A percentile compares a stretch with the other conserved stretches of the same genome.
phyloP scores from a whole-genome alignment of 2,888 invertebrate species.

The Chrysodeixis includens region DNA sequence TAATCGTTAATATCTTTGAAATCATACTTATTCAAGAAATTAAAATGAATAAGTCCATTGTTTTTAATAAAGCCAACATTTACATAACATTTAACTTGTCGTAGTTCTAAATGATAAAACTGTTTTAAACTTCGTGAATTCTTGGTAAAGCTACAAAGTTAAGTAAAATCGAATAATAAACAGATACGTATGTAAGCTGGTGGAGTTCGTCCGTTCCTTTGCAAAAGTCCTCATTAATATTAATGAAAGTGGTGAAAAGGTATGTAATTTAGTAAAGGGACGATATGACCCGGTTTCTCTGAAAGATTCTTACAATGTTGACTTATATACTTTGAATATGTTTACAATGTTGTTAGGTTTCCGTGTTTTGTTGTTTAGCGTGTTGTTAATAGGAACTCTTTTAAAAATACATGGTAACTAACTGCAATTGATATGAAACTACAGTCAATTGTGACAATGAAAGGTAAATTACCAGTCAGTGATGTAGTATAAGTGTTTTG shows the following conservation, averaged over 20 bases:
- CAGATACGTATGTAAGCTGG: slow-evolving; percentile 19
- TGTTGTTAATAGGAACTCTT: background rate
- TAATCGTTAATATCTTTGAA: too few species aligned
- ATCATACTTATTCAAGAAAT: background rate
- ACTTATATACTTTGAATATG: background rate
- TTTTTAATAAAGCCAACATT: slow-evolving; percentile 6
- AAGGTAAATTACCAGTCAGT: too few species aligned
- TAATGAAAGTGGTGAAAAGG: slow-evolving; percentile 18
- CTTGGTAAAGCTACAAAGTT: slow-evolving; percentile 26
- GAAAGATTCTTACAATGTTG: background rate
- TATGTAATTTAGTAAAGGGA: background rate
- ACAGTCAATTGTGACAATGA: too few species aligned
- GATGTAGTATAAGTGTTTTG: too few species aligned
- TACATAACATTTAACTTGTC: background rate
- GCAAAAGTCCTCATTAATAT: slow-evolving; percentile 27
- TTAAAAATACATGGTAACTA: background rate
- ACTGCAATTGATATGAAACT: too few species aligned
- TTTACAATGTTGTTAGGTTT: background rate
- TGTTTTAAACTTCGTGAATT: slow-evolving; percentile 29
- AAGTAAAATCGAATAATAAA: slow-evolving; percentile 35
- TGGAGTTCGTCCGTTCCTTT: slow-evolving; percentile 30
- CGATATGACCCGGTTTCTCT: background rate
- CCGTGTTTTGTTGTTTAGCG: background rate
- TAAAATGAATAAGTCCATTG: background rate
- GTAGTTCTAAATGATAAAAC: slow-evolving; percentile 13